phyloP scores from a whole-genome alignment of 2,797 vertebrate species.

The Falco biarmicus region DNA sequence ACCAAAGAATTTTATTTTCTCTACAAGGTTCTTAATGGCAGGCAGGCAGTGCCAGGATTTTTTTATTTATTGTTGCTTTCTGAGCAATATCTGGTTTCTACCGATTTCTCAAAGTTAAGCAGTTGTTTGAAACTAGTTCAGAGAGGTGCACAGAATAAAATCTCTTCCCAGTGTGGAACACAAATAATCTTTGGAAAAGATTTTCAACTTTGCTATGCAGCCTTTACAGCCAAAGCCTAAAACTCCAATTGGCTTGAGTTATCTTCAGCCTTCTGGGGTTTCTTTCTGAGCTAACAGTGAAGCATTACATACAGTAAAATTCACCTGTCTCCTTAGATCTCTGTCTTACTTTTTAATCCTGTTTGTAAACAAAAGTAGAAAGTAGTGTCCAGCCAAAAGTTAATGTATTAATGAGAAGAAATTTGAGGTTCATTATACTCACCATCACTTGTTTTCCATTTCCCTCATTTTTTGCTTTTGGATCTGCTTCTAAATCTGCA shows the following conservation, averaged over 20 bases:
- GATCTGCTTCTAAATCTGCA: neutral
- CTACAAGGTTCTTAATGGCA: neutral
- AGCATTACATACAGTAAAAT: neutral
- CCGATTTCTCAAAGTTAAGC: neutral
- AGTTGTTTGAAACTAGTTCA: neutral
- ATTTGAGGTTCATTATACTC: neutral
- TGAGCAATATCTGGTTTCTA: neutral
- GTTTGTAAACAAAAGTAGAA: neutral
- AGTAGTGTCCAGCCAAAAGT: neutral
- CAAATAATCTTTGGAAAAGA: neutral
- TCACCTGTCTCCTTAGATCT: neutral
- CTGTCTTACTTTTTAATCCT: neutral
- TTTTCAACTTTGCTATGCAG: neutral
- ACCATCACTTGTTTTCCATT: neutral
- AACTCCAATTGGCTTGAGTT: neutral
- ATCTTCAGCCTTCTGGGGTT: accelerated
- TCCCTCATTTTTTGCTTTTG: neutral
- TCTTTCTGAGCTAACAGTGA: neutral
- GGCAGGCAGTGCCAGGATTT: neutral
- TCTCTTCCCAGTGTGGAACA: neutral
- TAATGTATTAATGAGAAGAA: neutral
- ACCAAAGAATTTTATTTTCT: neutral
- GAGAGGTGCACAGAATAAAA: neutral
- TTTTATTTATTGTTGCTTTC: neutral
- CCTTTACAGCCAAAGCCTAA: neutral